Evolutionary conservation across 2,797 vertebrate genomes (phyloP), one percentile per base, ranked within the genome.

Genomic region (Borostomias antarcticus): DNA sequence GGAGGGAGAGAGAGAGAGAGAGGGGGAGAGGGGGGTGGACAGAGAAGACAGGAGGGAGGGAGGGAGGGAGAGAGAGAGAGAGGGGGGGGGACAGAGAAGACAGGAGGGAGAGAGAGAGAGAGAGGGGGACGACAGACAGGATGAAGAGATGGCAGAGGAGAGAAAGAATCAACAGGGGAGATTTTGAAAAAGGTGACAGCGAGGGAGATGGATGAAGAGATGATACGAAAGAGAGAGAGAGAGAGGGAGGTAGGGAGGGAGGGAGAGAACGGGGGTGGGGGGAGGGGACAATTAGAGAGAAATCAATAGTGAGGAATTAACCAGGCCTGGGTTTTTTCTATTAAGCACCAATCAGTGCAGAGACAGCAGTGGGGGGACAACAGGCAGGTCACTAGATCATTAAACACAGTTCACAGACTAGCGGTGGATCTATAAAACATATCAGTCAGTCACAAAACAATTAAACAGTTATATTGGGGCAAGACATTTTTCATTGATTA

Each of bases 321-420:
- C 40, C n/a, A 43, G 40, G 15, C 13, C 37, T n/a, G 52, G 32
- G 80, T 70, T 10, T n/a, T 25, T 47, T 72, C 62, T 64, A 70
- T 70, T 19, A 67, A 30, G 57, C 50, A 81, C 68, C 17, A 19
- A 58, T 76, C 4, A 58, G 9, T 54, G 57, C 1, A 64, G 45
- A 37, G 29, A 68, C 28, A 77, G 48, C 64, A 29, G 19, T 11
- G 51, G 5, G 1, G 65, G 8, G 7, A 56, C n/a, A 32, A n/a
- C n/a, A 17, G 53, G 1, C 13, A 13, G 11, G n/a, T 43, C n/a
- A 30, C 19, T 8, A 30, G 5, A 19, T 56, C 29, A 32, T 32
- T 30, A 62, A 40, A 45, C 15, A 73, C 21, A 70, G 58, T 3
- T 66, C 4, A 75, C 56, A 56, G 37, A 60, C 8, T 19, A 13